Percentiles rank a stretch among this genome's conserved stretches.
Evolutionary conservation across 2,113 vertebrate genomes (phyloP).

Genomic region (Cyphomyrus plagiostoma): DNA sequence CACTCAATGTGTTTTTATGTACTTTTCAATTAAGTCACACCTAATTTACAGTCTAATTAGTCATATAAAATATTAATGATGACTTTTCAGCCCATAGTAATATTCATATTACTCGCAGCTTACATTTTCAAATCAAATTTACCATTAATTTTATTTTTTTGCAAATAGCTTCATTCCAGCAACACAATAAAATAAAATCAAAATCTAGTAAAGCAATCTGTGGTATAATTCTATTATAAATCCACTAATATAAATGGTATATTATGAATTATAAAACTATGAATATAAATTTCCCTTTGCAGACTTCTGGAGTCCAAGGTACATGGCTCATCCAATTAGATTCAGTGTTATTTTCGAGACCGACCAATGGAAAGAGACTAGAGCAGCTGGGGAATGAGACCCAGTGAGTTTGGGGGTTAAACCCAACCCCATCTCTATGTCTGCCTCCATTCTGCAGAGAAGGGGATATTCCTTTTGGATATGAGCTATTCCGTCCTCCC

Average conservation of each 20-base stretch:
- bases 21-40: conserved; percentile 30
- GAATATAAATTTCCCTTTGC: conserved; percentile 5
- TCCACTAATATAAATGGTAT: conserved; percentile 9
- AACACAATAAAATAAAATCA: conserved; percentile 4
- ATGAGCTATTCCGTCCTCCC: background rate
- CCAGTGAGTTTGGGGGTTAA: background rate
- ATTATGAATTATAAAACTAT: background rate
- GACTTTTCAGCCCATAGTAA: conserved; percentile 21
- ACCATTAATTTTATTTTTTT: conserved; percentile 26
- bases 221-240: background rate
- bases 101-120: conserved; percentile 28
- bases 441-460: background rate
- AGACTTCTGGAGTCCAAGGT: background rate
- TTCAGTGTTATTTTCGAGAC: background rate
- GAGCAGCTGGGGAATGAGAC: background rate
- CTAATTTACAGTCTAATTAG: conserved; percentile 44
- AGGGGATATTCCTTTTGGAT: background rate
- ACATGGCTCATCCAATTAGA: background rate
- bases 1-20: conserved; percentile 38
- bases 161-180: conserved; percentile 7
- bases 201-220: background rate
- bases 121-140: conserved; percentile 36
- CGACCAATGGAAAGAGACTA: background rate
- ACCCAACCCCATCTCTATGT: background rate
- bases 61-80: conserved; percentile 46